Evolutionary conservation across 2,113 vertebrate species (phyloP), one percentile per base, ranked within the genome.

Genomic region (Psephotus haematonotus): DNA sequence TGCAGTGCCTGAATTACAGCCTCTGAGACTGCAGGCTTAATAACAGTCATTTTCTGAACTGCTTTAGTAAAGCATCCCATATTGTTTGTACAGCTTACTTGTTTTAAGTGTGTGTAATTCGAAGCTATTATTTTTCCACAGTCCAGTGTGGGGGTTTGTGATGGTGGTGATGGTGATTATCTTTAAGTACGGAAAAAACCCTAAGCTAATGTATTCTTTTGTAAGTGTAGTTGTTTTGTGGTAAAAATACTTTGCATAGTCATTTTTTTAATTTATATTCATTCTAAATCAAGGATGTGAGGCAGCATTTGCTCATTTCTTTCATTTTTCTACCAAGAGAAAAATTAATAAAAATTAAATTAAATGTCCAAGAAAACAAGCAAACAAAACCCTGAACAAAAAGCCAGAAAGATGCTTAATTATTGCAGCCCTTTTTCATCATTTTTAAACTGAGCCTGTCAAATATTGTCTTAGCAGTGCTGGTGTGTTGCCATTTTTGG

Each of bases 11-110:
- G 78, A 86, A 90, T 92, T 90, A 78, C 71, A 92, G 72, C 68
- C 39, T 75, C 52, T 33, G 72, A 80, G 60, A 79, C 41, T 94
- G 64, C 64, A 70, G 71, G 47, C 82, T 96, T 88, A 83, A 80
- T 92, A 89, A 69, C 5, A 86, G 69, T 81, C 1, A 86, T 93
- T 96, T 96, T 90, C 79, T 93, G 82, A 96, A 93, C 79, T 82
- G 77, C 60, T 72, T 94, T 46, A 78, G 59, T 83, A 88, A 81
- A 90, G 8, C 65, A 29, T 49, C 91, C 46, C 29, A 11, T 50
- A 24, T 62, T 65, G n/a, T 90, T 96, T 24, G 2, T 86, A 46
- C 37, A 60, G 29, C 64, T 86, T 90, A 90, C 90, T 92, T 89
- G 43, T 88, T 82, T 87, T 52, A 71, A 83, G 59, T 13, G n/a